Evolutionary conservation across 2,888 invertebrate species (phyloP).

Genomic region (Eucera pruinosa): DNA sequence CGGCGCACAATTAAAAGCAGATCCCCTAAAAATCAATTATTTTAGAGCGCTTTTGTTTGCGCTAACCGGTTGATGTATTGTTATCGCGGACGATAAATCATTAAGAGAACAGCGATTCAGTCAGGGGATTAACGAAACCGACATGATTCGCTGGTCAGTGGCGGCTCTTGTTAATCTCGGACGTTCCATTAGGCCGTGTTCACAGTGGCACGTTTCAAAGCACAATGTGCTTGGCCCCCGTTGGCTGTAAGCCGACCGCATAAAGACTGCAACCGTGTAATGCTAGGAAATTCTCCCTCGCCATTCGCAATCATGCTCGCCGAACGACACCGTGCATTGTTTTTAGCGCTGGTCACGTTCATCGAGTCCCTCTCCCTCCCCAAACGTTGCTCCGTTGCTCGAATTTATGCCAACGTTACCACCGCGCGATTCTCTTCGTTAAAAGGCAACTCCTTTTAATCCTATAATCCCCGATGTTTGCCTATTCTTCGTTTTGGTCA

Average conservation of each 20-base stretch:
- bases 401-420: background rate
- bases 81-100: slow-evolving; percentile 34
- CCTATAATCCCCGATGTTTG: background rate
- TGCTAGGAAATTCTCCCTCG: slow-evolving; percentile 29
- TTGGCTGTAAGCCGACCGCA: slow-evolving; percentile 55
- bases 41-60: background rate
- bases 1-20: background rate
- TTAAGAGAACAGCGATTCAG: slow-evolving; percentile 35
- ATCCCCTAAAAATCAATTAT: slow-evolving; percentile 13
- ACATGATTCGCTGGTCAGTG: slow-evolving; percentile 33
- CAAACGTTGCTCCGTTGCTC: background rate
- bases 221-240: slow-evolving; percentile 34
- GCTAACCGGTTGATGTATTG: background rate
- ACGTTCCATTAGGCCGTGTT: slow-evolving; percentile 60
- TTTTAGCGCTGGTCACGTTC: slow-evolving; percentile 32
- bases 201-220: slow-evolving; percentile 43
- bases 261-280: slow-evolving; percentile 56
- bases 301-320: slow-evolving; percentile 16
- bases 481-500: background rate
- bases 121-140: slow-evolving; percentile 38
- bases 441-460: background rate
- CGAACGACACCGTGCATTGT: slow-evolving; percentile 36
- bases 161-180: slow-evolving; percentile 55
- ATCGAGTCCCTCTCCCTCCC: no score
- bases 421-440: background rate